These are phyloP conservation scores for Nomia melanderi DNA, from an alignment of 1,140 invertebrate species.

Conservation along the genomic window DNA sequence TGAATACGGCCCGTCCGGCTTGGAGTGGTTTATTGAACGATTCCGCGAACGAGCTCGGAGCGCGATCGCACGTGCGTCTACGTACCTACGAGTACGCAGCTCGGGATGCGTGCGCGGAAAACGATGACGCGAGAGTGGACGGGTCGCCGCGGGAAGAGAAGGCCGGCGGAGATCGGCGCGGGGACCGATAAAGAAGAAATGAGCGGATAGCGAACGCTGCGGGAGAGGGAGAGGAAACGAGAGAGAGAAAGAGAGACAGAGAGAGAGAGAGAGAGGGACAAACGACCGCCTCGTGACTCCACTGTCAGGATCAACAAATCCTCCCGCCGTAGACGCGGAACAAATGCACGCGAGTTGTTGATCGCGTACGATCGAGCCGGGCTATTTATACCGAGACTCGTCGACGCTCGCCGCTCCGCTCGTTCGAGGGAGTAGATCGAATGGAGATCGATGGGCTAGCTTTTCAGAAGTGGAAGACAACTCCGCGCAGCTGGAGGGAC, in stretches of 20 bases:
- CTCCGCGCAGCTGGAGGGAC: conserved; percentile 12
- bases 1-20: conserved; percentile 20
- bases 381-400: conserved; percentile 59
- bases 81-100: no score
- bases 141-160: neutral
- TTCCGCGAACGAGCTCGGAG: conserved; percentile 39
- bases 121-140: conserved; percentile 29
- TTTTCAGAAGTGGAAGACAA: conserved; percentile 33
- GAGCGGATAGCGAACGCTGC: neutral
- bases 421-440: conserved; percentile 53
- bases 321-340: conserved; percentile 53
- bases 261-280: neutral
- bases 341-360: conserved; percentile 59
- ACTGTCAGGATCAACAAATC: conserved; percentile 64
- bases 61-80: conserved; percentile 36
- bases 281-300: conserved; percentile 37
- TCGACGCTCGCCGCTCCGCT: conserved; percentile 30
- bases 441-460: conserved; percentile 59
- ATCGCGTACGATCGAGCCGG: conserved; percentile 49
- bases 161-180: neutral
- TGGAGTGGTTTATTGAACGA: conserved; percentile 50
- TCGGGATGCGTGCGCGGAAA: conserved; percentile 34
- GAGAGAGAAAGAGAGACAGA: neutral
- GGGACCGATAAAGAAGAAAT: neutral
- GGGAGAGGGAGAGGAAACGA: no score